Evolutionary conservation across 2,797 vertebrate species (phyloP).

Genomic region (Crocodylus rhombifer): DNA sequence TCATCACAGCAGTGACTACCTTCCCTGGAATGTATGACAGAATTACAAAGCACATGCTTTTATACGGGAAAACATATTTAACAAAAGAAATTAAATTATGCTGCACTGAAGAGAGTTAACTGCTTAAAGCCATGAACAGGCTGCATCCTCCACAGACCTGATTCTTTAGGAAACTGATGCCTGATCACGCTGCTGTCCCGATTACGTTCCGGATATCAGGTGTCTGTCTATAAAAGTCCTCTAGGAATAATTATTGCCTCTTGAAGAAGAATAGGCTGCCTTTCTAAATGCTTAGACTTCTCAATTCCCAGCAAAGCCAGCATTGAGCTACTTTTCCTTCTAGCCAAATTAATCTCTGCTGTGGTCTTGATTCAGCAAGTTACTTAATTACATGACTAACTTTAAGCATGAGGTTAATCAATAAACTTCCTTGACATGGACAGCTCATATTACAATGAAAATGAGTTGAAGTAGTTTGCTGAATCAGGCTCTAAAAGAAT

Average conservation of each 20-base stretch:
- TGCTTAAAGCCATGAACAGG: not conserved
- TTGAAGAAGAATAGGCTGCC: not conserved
- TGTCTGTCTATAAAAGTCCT: not conserved
- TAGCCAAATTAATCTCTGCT: conserved; percentile 10
- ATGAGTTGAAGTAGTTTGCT: not conserved
- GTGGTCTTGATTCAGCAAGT: not conserved
- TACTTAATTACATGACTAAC: not conserved
- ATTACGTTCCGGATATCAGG: not conserved
- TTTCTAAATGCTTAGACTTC: not conserved
- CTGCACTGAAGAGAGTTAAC: not conserved
- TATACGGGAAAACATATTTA: not conserved
- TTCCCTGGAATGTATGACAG: not conserved
- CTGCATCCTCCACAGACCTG: not conserved
- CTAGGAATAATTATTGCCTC: not conserved
- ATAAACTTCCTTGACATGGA: no score
- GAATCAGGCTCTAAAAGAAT: not conserved
- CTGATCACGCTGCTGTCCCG: not conserved
- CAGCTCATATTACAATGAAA: not conserved
- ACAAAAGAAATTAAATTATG: not conserved
- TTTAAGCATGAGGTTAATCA: not conserved
- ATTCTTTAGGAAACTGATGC: not conserved
- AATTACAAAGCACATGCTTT: not conserved
- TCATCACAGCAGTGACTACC: not conserved
- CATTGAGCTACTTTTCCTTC: not conserved
- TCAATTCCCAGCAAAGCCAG: not conserved